Percentiles rank a stretch among this genome's conserved stretches.
These are phyloP conservation scores for Solea senegalensis DNA, from an alignment of 2,113 vertebrate genomes.

Conservation along the genomic window DNA sequence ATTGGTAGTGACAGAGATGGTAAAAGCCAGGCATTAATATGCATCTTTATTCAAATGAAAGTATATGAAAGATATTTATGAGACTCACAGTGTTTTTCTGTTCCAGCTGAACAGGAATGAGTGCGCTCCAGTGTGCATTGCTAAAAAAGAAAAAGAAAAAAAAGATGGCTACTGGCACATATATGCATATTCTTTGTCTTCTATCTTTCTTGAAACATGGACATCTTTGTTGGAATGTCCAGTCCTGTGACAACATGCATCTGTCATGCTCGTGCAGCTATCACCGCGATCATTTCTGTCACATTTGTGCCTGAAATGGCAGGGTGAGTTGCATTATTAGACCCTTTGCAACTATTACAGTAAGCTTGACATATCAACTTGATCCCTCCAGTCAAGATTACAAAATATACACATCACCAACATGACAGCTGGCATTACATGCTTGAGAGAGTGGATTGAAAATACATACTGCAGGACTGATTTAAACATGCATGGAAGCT, in stretches of 20 bases:
- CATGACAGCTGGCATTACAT: conserved; percentile 61
- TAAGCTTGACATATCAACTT: conserved; percentile 66
- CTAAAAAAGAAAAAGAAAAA: not conserved
- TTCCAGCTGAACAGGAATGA: not conserved
- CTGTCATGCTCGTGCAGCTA: conserved; percentile 35
- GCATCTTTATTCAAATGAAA: conserved; percentile 27
- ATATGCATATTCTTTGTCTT: not conserved
- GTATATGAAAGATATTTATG: no score
- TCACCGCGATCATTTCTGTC: conserved; percentile 62
- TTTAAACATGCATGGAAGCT: conserved; percentile 21
- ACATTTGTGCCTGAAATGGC: conserved; percentile 57
- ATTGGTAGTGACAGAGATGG: conserved; percentile 27
- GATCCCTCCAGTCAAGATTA: conserved; percentile 61
- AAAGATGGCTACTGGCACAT: not conserved
- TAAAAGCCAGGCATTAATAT: conserved; percentile 38
- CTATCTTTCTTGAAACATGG: conserved; percentile 1
- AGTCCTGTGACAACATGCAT: conserved; percentile 14
- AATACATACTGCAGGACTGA: not conserved
- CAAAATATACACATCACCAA: conserved; percentile 59
- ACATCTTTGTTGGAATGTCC: conserved; percentile 17
- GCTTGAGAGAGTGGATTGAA: conserved; percentile 35
- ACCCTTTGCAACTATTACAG: conserved; percentile 53
- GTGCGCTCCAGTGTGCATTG: not conserved
- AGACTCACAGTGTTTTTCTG: not conserved
- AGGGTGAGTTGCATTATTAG: conserved; percentile 51